Base-by-base conservation (phyloP, 2,113 vertebrate species). In the Chaenogobius annularis region DNA sequence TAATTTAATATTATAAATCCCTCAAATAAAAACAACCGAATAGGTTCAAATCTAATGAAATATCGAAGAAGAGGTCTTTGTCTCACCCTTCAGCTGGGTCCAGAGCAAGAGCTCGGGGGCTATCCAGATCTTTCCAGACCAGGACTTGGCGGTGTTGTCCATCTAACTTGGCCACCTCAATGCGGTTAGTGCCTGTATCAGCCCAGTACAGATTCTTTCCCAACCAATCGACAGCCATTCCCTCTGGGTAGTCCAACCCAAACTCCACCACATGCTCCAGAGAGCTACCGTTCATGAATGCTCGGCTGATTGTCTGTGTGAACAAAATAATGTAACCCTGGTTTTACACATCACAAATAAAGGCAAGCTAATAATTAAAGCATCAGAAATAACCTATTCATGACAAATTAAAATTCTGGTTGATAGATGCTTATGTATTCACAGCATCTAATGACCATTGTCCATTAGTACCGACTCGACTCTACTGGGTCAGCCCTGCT, bases 171-270 rank as follows among this genome's bases (percentile, higher is more conserved):
- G 97, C 95, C 74, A 98, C 97, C 77, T 99, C 97, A 0, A 99
- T 99, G 23, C 97, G 94, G 77, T 99, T 99, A 15, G 97, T 99
- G 14, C 96, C 96, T 0, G 97, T 99, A 84, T 99, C 97, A 7
- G 97, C 97, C 97, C 97, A 99, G 77, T 99, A 99, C 80, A 99
- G 83, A 87, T 99, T 99, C 93, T 98, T 99, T 5, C 97, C 97
- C 81, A 99, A 89, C 97, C 97, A 99, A 84, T 99, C 97, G 50
- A 99, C 97, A 0, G 97, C 97, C 96, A 99, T 98, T n/a, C 97
- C 97, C 85, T 99, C 97, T 0, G 97, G 97, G 59, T 99, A 99
- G 87, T 99, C 97, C 87, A 99, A 85, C 2, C 97, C 97, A 0
- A 99, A 99, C 89, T 99, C 96, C 64, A 98, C 96, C 6, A 99